phyloP scores from a whole-genome alignment of 2,888 invertebrate genomes.

The Lithophane ornitopus region DNA sequence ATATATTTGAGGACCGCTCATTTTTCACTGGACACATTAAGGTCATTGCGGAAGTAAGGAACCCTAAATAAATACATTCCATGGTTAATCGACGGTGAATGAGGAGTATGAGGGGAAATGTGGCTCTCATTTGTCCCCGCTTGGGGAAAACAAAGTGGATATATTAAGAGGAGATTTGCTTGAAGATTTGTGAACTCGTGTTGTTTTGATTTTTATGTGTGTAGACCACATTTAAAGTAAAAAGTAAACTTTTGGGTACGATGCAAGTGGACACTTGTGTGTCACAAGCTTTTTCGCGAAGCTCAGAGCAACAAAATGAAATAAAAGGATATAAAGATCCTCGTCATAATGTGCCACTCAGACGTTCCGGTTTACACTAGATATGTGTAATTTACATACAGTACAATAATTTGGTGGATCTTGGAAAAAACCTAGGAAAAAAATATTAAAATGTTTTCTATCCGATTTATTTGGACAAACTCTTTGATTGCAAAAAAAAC shows the following conservation, averaged over 20 bases:
- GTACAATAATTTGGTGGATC: background rate
- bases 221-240: constrained; percentile 8
- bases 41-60: constrained; percentile 75
- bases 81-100: constrained; percentile 88
- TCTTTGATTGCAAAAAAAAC: background rate
- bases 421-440: background rate
- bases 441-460: background rate
- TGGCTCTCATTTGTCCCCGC: constrained; percentile 76
- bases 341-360: constrained; percentile 17
- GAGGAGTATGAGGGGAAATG: constrained; percentile 73
- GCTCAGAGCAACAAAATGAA: constrained; percentile 29
- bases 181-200: constrained; percentile 49
- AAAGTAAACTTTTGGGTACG: constrained; percentile 25
- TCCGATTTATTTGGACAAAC: background rate
- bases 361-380: background rate
- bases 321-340: constrained; percentile 19
- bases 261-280: constrained; percentile 35
- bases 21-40: constrained; percentile 85
- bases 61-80: constrained; percentile 87
- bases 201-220: constrained; percentile 26
- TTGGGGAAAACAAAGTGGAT: constrained; percentile 72
- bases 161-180: constrained; percentile 57
- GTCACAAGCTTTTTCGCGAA: background rate
- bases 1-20: constrained; percentile 72
- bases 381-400: background rate